phyloP scores from a whole-genome alignment of 2,113 vertebrate genomes.

The Lepus americanus region DNA sequence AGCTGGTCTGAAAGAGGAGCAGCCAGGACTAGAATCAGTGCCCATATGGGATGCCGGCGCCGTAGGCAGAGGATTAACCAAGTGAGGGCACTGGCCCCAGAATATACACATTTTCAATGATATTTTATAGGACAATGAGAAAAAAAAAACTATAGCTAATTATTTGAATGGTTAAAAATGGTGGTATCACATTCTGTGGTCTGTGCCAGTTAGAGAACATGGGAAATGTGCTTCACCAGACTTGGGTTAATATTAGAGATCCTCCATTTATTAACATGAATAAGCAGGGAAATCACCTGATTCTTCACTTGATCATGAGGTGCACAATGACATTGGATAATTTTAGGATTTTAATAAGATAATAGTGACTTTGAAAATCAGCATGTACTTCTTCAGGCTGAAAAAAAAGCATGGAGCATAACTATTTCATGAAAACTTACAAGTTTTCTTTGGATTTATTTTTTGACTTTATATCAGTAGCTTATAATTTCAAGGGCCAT shows the following conservation, averaged over 20 bases:
- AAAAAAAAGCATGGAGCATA: neutral
- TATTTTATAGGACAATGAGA: neutral
- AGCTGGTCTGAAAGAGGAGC: too few relatives aligned
- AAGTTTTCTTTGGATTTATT: neutral
- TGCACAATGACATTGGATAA: neutral
- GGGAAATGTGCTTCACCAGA: neutral
- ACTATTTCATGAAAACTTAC: neutral
- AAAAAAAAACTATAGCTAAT: neutral
- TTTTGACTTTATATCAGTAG: neutral
- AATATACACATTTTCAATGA: neutral
- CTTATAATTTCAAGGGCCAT: neutral
- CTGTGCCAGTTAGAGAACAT: neutral
- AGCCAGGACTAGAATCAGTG: too few relatives aligned
- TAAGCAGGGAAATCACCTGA: neutral
- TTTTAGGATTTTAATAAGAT: neutral
- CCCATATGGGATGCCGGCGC: too few relatives aligned
- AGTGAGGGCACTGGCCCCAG: neutral
- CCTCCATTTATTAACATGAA: neutral
- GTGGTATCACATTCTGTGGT: neutral
- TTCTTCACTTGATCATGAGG: neutral
- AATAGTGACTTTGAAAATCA: neutral
- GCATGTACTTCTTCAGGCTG: neutral
- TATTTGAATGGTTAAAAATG: neutral
- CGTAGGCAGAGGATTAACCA: too few relatives aligned
- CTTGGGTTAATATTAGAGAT: neutral